Percentiles rank a stretch among this genome's conserved stretches.
Conservation (phyloP, 2,113 vertebrate genomes). For the Grantiella picta region DNA sequence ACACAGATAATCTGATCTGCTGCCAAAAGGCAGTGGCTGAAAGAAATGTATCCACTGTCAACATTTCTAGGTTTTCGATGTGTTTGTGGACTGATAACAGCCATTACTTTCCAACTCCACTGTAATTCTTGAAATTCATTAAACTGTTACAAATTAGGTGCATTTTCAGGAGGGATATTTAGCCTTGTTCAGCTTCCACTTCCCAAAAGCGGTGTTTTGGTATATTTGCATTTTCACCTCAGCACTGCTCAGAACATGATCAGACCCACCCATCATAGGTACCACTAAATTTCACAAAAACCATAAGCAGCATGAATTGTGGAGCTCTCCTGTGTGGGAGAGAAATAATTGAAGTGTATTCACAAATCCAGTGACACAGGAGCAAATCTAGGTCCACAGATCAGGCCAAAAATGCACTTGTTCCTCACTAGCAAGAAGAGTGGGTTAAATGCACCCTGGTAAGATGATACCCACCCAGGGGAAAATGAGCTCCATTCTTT, state of each 20-base stretch:
- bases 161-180: not conserved
- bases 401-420: not conserved
- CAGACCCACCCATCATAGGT: rapidly evolving
- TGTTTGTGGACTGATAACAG: not conserved
- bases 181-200: not conserved
- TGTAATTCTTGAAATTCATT: not conserved
- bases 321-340: not conserved
- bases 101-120: not conserved
- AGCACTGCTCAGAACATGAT: not conserved
- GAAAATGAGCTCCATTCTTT: not conserved
- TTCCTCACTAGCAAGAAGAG: not conserved
- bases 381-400: not conserved
- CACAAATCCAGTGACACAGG: not conserved
- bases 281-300: not conserved
- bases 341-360: not conserved
- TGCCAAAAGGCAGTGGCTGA: constrained; percentile 19
- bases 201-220: not conserved
- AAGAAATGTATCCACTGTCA: not conserved
- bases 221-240: not conserved
- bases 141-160: not conserved
- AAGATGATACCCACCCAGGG: not conserved
- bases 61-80: not conserved
- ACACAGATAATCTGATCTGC: not conserved
- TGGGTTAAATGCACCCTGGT: not conserved
- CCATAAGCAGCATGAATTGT: not conserved